Evolutionary conservation across 37 sponge, comb jelly and placozoan genomes (phyloP).

Genomic region (Diacarnus erythraeanus): DNA sequence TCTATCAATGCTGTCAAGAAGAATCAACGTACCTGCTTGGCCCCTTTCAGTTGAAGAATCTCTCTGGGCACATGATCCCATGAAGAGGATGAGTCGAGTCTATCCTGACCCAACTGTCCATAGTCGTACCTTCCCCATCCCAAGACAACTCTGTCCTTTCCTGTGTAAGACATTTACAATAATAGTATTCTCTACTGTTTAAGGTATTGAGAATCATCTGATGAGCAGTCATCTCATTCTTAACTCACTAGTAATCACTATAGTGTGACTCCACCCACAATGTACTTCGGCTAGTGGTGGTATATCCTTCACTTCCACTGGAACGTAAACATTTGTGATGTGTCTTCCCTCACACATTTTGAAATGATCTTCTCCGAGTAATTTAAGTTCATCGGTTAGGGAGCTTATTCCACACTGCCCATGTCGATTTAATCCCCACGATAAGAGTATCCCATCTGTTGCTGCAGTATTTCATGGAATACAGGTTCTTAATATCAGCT

Average conservation of each 20-base stretch:
- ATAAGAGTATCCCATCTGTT: constrained; percentile 24
- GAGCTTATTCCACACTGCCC: constrained; percentile 60
- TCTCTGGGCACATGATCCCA: constrained; percentile 25
- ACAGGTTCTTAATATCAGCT: too few species aligned
- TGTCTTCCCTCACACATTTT: constrained; percentile 8
- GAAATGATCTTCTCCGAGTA: background rate
- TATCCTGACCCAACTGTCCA: constrained; percentile 68
- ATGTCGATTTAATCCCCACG: constrained; percentile 63
- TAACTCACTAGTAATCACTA: constrained; percentile 22
- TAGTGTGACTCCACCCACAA: constrained; percentile 84
- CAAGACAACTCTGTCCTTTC: constrained; percentile 38
- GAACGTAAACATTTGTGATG: constrained; percentile 17
- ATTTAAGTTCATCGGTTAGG: background rate
- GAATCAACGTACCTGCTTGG: constrained; percentile 26
- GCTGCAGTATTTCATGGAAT: too few species aligned
- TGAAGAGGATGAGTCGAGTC: background rate
- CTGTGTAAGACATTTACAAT: background rate
- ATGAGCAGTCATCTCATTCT: background rate
- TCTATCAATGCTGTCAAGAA: background rate
- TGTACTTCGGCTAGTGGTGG: constrained; percentile 22
- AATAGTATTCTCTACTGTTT: background rate
- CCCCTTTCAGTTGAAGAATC: constrained; percentile 24
- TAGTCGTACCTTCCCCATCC: constrained; percentile 77
- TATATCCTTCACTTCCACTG: constrained; percentile 23
- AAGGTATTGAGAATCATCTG: too few species aligned